Evolutionary conservation across 1,140 invertebrate genomes (phyloP), one percentile per base, ranked within the genome.

Genomic region (Philopotamus ludificatus): DNA sequence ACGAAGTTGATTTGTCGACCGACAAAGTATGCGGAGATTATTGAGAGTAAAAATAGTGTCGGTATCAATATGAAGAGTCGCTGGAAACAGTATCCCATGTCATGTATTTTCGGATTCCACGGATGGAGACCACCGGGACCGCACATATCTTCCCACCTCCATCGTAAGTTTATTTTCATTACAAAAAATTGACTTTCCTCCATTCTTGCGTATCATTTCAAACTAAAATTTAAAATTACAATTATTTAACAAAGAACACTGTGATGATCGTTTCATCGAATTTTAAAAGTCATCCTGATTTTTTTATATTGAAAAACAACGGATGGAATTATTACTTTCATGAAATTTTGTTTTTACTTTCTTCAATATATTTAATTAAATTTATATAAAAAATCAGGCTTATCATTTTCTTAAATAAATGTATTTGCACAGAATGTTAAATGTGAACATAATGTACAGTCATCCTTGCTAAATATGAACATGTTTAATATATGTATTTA

Each of bases 61-160:
- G 91, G 90, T 61, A 91, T 82, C 74, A 89, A 82, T 44, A 92
- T 79, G 68, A 84, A 86, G 42, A 92, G 73, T 73, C 91, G 84
- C 75, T 93, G 89, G 74, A 94, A 94, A 75, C 93, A 95, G 45
- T 86, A 77, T 67, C 89, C 85, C 70, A 94, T 81, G 76, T 93
- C 89, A 71, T 86, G 85, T 4, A 81, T 83, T n/a, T 78, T 73
- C 15, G 82, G 75, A 73, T 87, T 84, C 80, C 89, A 87, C 1
- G 87, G 81, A 55, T 81, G 78, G 25, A 91, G 77, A 9, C 84
- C 86, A 18, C 80, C 80, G 15, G 84, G 80, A 7, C 87, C 87
- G 76, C 90, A 92, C 66, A 91, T 83, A 66, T 88, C 83, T 42
- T 84, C 84, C 89, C 89, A 91, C 69, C 86, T 84, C 87, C 87